Conservation (phyloP, 2,888 invertebrate species). For the Merodon equestris region DNA sequence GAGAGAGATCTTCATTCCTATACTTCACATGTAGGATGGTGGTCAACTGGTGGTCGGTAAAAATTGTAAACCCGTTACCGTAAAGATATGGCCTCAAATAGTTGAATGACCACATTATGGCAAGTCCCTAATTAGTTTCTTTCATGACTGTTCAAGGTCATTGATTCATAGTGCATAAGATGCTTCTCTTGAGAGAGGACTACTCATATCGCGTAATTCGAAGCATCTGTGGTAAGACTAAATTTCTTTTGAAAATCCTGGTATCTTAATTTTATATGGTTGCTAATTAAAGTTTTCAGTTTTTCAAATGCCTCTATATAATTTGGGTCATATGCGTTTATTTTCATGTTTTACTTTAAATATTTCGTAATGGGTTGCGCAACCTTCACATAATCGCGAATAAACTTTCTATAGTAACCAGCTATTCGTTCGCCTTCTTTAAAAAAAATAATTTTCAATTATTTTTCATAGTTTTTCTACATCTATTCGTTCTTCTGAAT, state of each 20-base stretch:
- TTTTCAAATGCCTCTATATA: slow-evolving; percentile 16
- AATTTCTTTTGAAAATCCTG: slow-evolving; percentile 5
- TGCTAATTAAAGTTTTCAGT: background rate
- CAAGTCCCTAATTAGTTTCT: background rate
- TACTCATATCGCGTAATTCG: slow-evolving; percentile 9
- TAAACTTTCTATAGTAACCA: slow-evolving; percentile 1
- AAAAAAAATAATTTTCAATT: too few species aligned
- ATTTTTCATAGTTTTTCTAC: too few species aligned
- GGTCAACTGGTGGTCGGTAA: background rate
- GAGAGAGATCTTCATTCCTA: background rate
- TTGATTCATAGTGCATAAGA: background rate
- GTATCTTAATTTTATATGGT: background rate
- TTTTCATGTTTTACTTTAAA: slow-evolving; percentile 1
- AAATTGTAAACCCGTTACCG: slow-evolving; percentile 3
- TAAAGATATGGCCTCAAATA: background rate
- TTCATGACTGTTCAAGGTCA: background rate
- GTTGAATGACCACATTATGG: background rate
- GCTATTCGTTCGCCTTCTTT: too few species aligned
- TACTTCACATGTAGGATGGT: slow-evolving; percentile 1
- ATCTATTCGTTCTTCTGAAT: too few species aligned
- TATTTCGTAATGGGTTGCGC: slow-evolving; percentile 14
- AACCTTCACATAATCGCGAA: slow-evolving; percentile 7
- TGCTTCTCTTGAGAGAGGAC: slow-evolving; percentile 1
- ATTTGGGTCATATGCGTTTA: background rate
- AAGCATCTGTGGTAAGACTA: slow-evolving; percentile 13